phyloP scores from a whole-genome alignment of 1,140 invertebrate species.

The Drosophila gunungcola region DNA sequence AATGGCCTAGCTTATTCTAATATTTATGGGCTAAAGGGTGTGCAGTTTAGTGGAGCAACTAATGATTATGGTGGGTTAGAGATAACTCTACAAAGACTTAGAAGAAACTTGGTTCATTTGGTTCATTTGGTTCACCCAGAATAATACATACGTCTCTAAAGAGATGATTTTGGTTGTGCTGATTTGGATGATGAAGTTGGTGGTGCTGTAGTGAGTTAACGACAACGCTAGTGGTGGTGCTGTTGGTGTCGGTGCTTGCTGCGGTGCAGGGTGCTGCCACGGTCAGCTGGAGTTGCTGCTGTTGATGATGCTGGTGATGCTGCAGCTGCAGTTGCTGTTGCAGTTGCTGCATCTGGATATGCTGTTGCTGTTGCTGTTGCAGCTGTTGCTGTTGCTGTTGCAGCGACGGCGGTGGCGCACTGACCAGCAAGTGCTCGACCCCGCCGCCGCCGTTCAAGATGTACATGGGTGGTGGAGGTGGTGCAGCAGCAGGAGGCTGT shows the following conservation, averaged over 20 bases:
- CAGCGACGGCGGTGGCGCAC: constrained; percentile 38
- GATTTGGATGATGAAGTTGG: constrained; percentile 84
- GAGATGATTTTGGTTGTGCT: constrained; percentile 85
- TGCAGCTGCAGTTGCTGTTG: constrained; percentile 46
- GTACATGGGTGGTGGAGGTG: constrained; percentile 40
- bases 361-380: constrained; percentile 60
- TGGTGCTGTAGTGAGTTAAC: constrained; percentile 84
- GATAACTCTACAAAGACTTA: constrained; percentile 36
- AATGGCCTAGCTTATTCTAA: constrained; percentile 46
- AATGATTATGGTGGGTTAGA: constrained; percentile 29
- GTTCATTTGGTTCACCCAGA: constrained; percentile 49
- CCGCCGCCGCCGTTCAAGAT: constrained; percentile 66
- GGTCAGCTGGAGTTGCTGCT: constrained; percentile 46
- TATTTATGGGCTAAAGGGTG: constrained; percentile 46
- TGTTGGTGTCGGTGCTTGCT: constrained; percentile 81
- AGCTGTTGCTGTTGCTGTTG: constrained; percentile 56
- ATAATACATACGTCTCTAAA: constrained; percentile 85
- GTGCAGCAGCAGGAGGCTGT: constrained; percentile 11
- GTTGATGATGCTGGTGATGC: constrained; percentile 20
- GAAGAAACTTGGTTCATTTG: constrained; percentile 36
- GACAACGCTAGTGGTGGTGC: constrained; percentile 78
- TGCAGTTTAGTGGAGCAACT: constrained; percentile 38
- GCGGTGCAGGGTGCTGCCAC: constrained; percentile 50
- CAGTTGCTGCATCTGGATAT: constrained; percentile 48
- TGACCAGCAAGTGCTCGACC: constrained; percentile 39